Conservation (phyloP, 2,888 invertebrate genomes). For the Drosophila antonietae region DNA sequence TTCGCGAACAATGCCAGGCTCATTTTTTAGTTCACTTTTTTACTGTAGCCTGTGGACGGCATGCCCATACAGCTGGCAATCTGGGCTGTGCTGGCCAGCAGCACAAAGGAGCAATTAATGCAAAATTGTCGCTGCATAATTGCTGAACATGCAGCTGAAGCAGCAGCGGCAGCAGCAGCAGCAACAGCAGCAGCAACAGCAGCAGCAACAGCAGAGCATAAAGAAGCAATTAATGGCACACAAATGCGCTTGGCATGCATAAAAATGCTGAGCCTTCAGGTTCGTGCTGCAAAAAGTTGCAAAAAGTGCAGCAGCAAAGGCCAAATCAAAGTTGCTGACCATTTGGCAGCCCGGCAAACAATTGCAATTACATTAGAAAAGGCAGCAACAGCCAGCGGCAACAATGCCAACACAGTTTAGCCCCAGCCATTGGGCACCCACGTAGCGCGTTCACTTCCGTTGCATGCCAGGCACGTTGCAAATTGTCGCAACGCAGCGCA, state of each 20-base stretch:
- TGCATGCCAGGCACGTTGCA: conserved; percentile 78
- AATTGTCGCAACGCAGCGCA: conserved; percentile 70
- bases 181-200: conserved; percentile 31
- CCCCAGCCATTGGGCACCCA: conserved; percentile 59
- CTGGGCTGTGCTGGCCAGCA: conserved; percentile 39
- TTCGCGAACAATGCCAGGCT: conserved; percentile 46
- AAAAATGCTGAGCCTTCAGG: conserved; percentile 68
- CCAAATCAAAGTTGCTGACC: conserved; percentile 62
- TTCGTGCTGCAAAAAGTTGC: conserved; percentile 29
- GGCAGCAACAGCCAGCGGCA: conserved; percentile 29
- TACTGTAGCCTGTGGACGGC: conserved; percentile 9
- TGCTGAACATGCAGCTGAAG: conserved; percentile 75
- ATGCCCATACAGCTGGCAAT: conserved; percentile 14
- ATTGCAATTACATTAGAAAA: conserved; percentile 79
- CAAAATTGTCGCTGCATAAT: conserved; percentile 81
- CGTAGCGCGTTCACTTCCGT: conserved; percentile 71
- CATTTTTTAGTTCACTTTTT: conserved; percentile 34
- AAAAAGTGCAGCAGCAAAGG: conserved; percentile 43
- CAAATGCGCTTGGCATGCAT: conserved; percentile 83
- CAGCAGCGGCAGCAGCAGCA: conserved; percentile 41
- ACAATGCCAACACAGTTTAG: conserved; percentile 52
- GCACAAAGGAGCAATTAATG: conserved; percentile 82
- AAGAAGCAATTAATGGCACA: conserved; percentile 81
- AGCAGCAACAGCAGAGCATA: conserved; percentile 54
- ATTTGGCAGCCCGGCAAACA: conserved; percentile 66